Conservation (phyloP, 2,888 invertebrate genomes). For the Andrena dorsata region DNA sequence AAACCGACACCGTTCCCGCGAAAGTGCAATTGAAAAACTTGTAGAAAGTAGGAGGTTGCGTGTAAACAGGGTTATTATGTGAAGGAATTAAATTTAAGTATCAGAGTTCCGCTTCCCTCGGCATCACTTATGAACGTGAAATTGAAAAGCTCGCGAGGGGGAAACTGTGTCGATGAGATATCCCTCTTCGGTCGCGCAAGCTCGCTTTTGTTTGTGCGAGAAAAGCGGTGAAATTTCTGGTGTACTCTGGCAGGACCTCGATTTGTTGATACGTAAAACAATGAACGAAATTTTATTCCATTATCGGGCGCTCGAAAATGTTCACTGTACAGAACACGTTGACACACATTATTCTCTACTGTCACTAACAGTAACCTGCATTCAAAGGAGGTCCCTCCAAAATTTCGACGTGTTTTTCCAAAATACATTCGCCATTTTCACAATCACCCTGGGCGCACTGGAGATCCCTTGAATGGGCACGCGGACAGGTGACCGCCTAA, state of each 20-base stretch:
- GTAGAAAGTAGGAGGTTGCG: neutral
- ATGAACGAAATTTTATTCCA: neutral
- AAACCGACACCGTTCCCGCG: conserved; percentile 1
- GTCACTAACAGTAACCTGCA: too few species aligned
- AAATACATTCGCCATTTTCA: too few species aligned
- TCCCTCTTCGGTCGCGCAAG: neutral
- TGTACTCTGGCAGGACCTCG: neutral
- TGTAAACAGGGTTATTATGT: conserved; percentile 7
- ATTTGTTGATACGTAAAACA: neutral
- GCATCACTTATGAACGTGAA: neutral
- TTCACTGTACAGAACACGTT: neutral
- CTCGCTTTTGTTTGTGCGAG: neutral
- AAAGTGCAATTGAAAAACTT: conserved; percentile 39
- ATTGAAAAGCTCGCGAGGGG: neutral
- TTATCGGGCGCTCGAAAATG: neutral
- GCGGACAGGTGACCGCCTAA: neutral
- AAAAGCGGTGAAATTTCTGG: neutral
- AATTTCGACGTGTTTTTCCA: too few species aligned
- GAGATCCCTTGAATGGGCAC: too few species aligned
- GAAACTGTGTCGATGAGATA: neutral
- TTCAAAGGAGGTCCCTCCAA: too few species aligned
- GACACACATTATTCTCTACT: neutral
- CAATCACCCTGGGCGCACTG: too few species aligned
- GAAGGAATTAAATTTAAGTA: conserved; percentile 30
- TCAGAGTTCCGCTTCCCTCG: neutral